Conservation (phyloP, 1,140 invertebrate genomes). For the Adelges cooleyi region DNA sequence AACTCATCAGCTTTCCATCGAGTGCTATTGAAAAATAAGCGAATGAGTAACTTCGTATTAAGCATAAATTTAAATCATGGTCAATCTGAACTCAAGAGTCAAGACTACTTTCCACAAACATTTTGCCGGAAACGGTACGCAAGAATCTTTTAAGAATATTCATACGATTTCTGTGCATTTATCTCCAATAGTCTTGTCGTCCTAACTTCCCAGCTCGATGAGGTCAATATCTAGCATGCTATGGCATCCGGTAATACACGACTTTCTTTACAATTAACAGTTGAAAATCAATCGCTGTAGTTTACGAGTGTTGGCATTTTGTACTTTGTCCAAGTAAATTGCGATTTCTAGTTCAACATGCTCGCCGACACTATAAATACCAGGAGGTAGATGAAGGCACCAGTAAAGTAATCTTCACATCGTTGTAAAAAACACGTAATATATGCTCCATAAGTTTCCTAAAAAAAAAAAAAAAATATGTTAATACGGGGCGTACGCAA, state of each 20-base stretch:
- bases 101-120: conserved; percentile 74
- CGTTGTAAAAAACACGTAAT: conserved; percentile 73
- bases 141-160: conserved; percentile 73
- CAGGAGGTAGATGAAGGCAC: conserved; percentile 70
- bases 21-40: conserved; percentile 56
- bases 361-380: conserved; percentile 78
- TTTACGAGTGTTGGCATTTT: conserved; percentile 57
- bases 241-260: conserved; percentile 88
- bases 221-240: conserved; percentile 81
- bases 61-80: too few species aligned
- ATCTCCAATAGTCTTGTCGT: conserved; percentile 54
- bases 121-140: conserved; percentile 65
- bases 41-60: too few species aligned
- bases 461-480: conserved; percentile 32
- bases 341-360: conserved; percentile 75
- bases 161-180: conserved; percentile 68
- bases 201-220: conserved; percentile 73
- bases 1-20: conserved; percentile 73
- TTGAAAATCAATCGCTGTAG: conserved; percentile 74
- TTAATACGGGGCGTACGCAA: too few species aligned
- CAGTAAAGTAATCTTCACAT: conserved; percentile 82
- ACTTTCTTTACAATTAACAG: conserved; percentile 81
- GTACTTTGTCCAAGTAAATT: conserved; percentile 66
- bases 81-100: too few species aligned
- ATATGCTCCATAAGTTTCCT: conserved; percentile 82